Evolutionary conservation across 1,140 invertebrate genomes (phyloP).

Genomic region (Euglossa dilemma): DNA sequence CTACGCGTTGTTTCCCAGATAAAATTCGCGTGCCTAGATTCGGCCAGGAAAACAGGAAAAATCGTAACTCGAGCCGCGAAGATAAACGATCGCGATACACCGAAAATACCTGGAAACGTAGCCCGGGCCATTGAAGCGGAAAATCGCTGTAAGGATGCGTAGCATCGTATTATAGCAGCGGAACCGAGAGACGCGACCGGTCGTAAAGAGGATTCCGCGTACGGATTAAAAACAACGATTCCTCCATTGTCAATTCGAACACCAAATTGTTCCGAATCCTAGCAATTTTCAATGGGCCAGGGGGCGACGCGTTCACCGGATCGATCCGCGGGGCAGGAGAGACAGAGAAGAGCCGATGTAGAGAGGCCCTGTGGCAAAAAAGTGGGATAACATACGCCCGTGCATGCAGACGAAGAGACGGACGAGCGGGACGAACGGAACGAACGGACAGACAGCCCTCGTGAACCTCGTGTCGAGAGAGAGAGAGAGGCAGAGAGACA

Average conservation of each 20-base stretch:
- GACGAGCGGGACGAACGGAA: constrained; percentile 42
- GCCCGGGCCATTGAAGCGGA: no score
- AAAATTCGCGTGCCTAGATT: no score
- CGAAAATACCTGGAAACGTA: no score
- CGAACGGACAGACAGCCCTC: constrained; percentile 59
- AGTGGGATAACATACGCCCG: constrained; percentile 70
- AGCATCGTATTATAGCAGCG: constrained; percentile 2
- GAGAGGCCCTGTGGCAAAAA: constrained; percentile 68
- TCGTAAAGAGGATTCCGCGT: constrained; percentile 24
- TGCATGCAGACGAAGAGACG: constrained; percentile 64
- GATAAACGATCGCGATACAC: no score
- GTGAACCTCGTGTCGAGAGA: constrained; percentile 60
- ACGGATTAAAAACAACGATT: constrained; percentile 38
- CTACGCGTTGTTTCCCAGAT: no score
- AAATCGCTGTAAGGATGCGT: background rate
- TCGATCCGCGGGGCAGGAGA: constrained; percentile 57
- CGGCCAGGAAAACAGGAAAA: no score
- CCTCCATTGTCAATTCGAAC: constrained; percentile 36
- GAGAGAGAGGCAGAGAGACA: constrained; percentile 10
- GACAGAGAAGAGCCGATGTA: constrained; percentile 58
- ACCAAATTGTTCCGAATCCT: constrained; percentile 58
- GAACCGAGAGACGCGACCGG: background rate
- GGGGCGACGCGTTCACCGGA: constrained; percentile 62
- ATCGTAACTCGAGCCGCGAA: no score
- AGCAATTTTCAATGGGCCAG: constrained; percentile 61